Percentiles rank a stretch among this genome's conserved stretches.
phyloP scores from a whole-genome alignment of 2,888 invertebrate species.

The Pandemis heparana region DNA sequence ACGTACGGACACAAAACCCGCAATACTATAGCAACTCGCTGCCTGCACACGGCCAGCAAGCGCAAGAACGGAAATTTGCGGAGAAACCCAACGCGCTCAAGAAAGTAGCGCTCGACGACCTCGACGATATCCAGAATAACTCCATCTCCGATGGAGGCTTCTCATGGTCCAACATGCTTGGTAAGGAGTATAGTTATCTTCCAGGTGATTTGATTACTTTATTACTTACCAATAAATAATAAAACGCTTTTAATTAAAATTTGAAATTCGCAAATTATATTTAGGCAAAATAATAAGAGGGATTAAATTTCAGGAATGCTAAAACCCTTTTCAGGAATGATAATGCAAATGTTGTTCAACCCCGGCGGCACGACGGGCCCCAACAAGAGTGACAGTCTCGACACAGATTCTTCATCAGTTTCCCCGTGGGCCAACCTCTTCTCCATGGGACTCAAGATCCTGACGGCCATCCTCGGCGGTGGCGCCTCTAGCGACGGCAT shows the following conservation, averaged over 20 bases:
- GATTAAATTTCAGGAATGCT: conserved; percentile 42
- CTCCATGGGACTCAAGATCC: conserved; percentile 93
- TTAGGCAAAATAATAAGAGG: conserved; percentile 32
- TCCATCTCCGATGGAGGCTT: conserved; percentile 92
- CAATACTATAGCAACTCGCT: conserved; percentile 81
- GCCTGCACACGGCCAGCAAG: conserved; percentile 70
- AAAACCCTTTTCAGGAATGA: conserved; percentile 83
- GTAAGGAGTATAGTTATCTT: conserved; percentile 65
- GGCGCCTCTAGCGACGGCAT: conserved; percentile 92
- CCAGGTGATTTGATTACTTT: conserved; percentile 41
- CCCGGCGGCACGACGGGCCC: conserved; percentile 87
- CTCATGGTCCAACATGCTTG: conserved; percentile 95
- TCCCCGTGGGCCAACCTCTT: conserved; percentile 96
- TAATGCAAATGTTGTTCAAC: conserved; percentile 96
- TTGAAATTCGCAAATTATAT: conserved; percentile 14
- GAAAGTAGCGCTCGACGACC: conserved; percentile 93
- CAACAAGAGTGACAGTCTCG: conserved; percentile 92
- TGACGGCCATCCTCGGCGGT: conserved; percentile 93
- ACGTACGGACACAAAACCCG: conserved; percentile 77
- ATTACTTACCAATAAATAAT: conserved; percentile 17
- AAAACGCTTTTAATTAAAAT: conserved; percentile 15
- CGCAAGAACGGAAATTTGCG: conserved; percentile 92
- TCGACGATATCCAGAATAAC: conserved; percentile 93
- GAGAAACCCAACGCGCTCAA: conserved; percentile 96
- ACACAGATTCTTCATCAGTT: conserved; percentile 88